These are phyloP conservation scores for Megaceryle alcyon DNA, from an alignment of 2,797 vertebrate genomes.

Conservation along the genomic window DNA sequence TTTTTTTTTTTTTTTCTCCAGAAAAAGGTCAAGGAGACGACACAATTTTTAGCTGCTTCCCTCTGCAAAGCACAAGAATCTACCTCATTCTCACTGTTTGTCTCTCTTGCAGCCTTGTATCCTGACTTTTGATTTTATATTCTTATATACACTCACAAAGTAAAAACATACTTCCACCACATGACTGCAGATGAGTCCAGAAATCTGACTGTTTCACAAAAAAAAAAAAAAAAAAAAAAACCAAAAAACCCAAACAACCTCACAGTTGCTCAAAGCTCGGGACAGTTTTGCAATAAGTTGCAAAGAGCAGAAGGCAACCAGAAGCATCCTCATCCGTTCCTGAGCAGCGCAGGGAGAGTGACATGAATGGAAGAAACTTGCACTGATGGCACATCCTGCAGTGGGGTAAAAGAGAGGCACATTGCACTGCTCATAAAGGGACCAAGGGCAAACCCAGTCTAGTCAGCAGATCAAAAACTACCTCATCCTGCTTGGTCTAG, in stretches of 20 bases:
- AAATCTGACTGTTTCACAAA: not conserved
- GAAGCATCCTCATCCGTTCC: not conserved
- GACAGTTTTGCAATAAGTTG: not conserved
- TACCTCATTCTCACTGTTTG: not conserved
- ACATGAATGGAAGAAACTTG: not conserved
- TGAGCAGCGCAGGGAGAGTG: not conserved
- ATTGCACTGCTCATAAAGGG: not conserved
- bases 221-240: not conserved
- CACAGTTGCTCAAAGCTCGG: not conserved
- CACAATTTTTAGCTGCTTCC: not conserved
- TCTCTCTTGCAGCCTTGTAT: not conserved
- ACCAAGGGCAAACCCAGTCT: not conserved
- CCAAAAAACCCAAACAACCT: not conserved
- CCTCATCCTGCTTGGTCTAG: not conserved
- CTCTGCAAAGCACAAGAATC: not conserved
- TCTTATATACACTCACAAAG: not conserved
- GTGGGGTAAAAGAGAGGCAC: not conserved
- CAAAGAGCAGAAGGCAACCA: not conserved
- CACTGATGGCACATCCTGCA: fast-evolving
- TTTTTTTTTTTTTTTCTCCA: not conserved
- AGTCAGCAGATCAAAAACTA: not conserved
- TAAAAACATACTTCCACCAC: not conserved
- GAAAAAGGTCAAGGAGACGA: not conserved
- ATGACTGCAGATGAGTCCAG: not conserved
- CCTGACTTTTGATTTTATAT: not conserved